phyloP scores from a whole-genome alignment of 2,113 vertebrate species.

The Colius striatus region DNA sequence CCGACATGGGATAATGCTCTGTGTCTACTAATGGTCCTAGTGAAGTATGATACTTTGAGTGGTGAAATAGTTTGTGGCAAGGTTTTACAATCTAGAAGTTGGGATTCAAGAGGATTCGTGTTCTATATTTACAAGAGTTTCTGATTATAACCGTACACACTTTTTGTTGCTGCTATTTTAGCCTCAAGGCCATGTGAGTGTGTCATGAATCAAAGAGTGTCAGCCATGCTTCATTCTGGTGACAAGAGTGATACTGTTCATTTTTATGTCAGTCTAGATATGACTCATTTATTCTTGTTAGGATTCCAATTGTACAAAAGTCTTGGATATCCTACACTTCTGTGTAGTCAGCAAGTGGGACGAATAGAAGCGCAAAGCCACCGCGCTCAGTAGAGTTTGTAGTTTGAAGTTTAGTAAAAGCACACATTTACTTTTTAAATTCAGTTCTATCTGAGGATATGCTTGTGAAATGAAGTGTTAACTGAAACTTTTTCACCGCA shows the following conservation, averaged over 20 bases:
- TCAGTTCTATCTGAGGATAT: not conserved
- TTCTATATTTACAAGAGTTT: not conserved
- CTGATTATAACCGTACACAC: not conserved
- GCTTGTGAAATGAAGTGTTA: not conserved
- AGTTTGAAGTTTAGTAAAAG: not conserved
- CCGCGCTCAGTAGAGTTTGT: not conserved
- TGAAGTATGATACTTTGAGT: not conserved
- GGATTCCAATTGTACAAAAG: not conserved
- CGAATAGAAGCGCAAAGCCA: not conserved
- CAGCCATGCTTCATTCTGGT: not conserved
- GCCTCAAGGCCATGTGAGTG: not conserved
- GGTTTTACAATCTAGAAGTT: not conserved
- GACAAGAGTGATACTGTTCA: not conserved
- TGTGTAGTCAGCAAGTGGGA: not conserved
- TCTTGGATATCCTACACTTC: not conserved
- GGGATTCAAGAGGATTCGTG: not conserved
- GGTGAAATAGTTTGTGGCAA: not conserved
- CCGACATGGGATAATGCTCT: fast-evolving
- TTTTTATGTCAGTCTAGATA: constrained; percentile 1
- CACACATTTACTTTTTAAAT: not conserved
- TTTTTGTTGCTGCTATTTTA: not conserved
- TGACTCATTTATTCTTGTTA: not conserved
- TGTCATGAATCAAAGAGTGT: not conserved
- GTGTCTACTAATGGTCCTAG: not conserved
- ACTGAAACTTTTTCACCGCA: not conserved